A percentile compares a stretch with the other conserved stretches of the same genome.
phyloP scores from a whole-genome alignment of 2,797 vertebrate species.

The Oreonectes daqikongensis region DNA sequence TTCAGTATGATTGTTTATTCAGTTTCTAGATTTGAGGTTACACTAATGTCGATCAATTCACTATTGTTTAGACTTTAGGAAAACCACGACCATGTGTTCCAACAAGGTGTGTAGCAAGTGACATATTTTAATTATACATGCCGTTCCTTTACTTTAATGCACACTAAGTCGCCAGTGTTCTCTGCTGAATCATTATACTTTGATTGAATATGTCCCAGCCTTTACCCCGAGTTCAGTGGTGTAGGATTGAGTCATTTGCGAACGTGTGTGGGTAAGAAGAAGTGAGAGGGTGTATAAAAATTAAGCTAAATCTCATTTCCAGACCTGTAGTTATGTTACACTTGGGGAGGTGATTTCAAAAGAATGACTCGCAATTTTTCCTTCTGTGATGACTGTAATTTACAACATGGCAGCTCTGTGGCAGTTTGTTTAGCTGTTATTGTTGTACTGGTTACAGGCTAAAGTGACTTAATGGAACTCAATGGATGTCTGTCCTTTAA shows the following conservation, averaged over 20 bases:
- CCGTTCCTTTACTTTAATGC: neutral
- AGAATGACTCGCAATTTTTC: constrained; percentile 33
- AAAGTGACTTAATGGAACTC: constrained; percentile 38
- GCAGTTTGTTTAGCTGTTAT: constrained; percentile 38
- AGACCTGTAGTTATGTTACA: constrained; percentile 48
- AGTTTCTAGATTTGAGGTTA: neutral
- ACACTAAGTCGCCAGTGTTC: neutral
- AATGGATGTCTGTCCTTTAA: too few species aligned
- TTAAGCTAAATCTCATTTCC: constrained; percentile 48
- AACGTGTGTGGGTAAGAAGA: neutral
- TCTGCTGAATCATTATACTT: constrained; percentile 4
- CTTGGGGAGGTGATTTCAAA: constrained; percentile 43
- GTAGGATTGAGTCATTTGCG: constrained; percentile 18
- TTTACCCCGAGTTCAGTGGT: constrained; percentile 24
- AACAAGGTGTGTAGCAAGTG: too few species aligned
- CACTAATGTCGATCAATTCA: too few species aligned
- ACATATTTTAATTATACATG: neutral
- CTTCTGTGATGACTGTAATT: constrained; percentile 34
- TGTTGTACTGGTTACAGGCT: constrained; percentile 52
- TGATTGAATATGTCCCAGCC: neutral
- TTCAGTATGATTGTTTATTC: neutral
- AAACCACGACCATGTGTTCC: too few species aligned
- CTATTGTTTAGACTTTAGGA: neutral
- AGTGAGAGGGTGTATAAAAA: constrained; percentile 12
- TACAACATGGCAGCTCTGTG: constrained; percentile 37